Evolutionary conservation across 64 coral and sea anemone genomes (phyloP).

Genomic region (Hydrozoanthus tunicans): DNA sequence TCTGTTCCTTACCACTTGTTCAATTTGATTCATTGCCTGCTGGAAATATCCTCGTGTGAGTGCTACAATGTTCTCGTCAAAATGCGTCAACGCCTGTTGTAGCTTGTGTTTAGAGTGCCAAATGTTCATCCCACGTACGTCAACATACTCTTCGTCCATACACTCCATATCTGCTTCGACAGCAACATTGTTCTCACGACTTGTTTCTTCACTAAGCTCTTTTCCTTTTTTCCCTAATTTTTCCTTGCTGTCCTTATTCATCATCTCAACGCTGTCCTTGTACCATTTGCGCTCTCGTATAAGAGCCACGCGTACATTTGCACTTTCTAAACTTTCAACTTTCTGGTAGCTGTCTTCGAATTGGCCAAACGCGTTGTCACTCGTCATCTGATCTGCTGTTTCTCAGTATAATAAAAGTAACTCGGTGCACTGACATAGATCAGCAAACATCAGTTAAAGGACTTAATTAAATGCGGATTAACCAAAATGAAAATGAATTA

Average conservation of each 20-base stretch:
- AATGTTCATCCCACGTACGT: conserved; percentile 21
- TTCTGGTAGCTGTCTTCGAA: background rate
- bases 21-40: conserved; percentile 79
- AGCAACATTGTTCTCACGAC: background rate
- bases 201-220: background rate
- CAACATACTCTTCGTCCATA: conserved; percentile 23
- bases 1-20: conserved; percentile 58
- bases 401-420: background rate
- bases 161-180: background rate
- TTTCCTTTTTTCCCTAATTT: background rate
- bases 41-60: conserved; percentile 47
- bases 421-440: background rate
- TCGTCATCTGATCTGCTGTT: background rate
- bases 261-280: background rate
- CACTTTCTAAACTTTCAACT: background rate
- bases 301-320: background rate
- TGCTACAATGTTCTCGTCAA: conserved; percentile 37
- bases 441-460: background rate
- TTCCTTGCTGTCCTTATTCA: background rate
- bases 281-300: conserved; percentile 13
- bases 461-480: no score
- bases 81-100: conserved; percentile 30
- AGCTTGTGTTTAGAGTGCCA: conserved; percentile 30
- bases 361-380: background rate
- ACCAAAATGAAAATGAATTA: no score